phyloP scores from a whole-genome alignment of 1,140 invertebrate genomes.

The Aporrectodea caliginosa region DNA sequence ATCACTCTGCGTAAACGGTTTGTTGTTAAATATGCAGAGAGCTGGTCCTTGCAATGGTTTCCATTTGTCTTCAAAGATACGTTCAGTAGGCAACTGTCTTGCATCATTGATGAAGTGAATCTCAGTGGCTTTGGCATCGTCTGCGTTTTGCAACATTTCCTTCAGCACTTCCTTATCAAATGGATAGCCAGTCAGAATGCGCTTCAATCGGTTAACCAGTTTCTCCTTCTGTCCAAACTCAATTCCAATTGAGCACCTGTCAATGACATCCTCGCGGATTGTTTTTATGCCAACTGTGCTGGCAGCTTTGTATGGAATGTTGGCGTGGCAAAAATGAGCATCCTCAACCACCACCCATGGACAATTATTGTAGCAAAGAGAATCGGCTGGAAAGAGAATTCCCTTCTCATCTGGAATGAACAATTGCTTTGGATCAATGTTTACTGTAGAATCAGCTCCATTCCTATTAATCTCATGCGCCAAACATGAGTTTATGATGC shows the following conservation, averaged over 20 bases:
- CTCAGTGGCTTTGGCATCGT: slow-evolving; percentile 45
- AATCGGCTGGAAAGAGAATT: slow-evolving; percentile 15
- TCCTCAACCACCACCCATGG: not conserved
- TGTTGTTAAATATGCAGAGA: slow-evolving; percentile 42
- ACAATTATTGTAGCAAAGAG: slow-evolving; percentile 14
- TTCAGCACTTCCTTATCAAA: slow-evolving; percentile 41
- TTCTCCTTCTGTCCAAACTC: slow-evolving; percentile 29
- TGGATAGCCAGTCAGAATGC: slow-evolving; percentile 45
- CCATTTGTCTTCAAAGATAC: slow-evolving; percentile 35
- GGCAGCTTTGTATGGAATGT: slow-evolving; percentile 1
- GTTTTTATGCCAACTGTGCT: slow-evolving; percentile 14
- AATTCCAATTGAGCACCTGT: slow-evolving; percentile 3
- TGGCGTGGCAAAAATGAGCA: slow-evolving; percentile 9
- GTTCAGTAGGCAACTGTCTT: slow-evolving; percentile 19
- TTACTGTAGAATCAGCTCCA: not conserved
- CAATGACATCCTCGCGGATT: not conserved
- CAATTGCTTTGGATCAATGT: not conserved
- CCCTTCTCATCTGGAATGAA: not conserved
- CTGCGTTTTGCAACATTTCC: slow-evolving; percentile 54
- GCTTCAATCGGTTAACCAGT: slow-evolving; percentile 39
- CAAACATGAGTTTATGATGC: not conserved
- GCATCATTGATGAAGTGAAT: slow-evolving; percentile 43
- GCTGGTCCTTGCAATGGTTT: slow-evolving; percentile 38
- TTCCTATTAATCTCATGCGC: not conserved
- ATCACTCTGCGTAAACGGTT: slow-evolving; percentile 40